Evolutionary conservation across 2,797 vertebrate genomes (phyloP).

Genomic region (Macrochelys suwanniensis): DNA sequence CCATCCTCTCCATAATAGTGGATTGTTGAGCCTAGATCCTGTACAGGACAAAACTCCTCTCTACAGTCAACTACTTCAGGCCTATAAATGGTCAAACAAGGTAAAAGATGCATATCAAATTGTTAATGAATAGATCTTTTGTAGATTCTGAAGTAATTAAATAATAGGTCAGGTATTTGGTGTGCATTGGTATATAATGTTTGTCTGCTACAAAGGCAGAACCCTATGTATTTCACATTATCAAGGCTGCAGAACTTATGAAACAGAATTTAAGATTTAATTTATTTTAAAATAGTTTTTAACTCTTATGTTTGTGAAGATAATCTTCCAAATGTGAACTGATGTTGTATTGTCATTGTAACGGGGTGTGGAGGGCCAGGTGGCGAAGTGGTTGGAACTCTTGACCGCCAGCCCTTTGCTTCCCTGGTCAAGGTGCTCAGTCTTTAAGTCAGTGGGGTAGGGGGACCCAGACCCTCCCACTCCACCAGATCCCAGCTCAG

Average conservation of each 20-base stretch:
- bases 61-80: constrained; percentile 96
- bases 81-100: constrained; percentile 99
- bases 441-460: background rate
- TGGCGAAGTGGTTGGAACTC: background rate
- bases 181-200: background rate
- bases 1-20: constrained; percentile 89
- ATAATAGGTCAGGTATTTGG: background rate
- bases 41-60: constrained; percentile 96
- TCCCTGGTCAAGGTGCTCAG: background rate
- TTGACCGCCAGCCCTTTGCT: background rate
- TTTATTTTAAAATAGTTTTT: background rate
- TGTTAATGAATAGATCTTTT: background rate
- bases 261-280: background rate
- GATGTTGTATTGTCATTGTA: background rate
- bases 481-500: background rate
- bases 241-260: background rate
- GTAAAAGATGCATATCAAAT: constrained; percentile 69
- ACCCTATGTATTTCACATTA: background rate
- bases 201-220: background rate
- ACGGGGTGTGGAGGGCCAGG: background rate
- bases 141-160: background rate
- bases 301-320: background rate
- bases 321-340: background rate
- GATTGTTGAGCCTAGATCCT: constrained; percentile 90
- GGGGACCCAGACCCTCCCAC: background rate